Percentiles rank a stretch among this genome's conserved stretches.
phyloP scores from a whole-genome alignment of 2,797 vertebrate genomes.

The Geotrypetes seraphini region DNA sequence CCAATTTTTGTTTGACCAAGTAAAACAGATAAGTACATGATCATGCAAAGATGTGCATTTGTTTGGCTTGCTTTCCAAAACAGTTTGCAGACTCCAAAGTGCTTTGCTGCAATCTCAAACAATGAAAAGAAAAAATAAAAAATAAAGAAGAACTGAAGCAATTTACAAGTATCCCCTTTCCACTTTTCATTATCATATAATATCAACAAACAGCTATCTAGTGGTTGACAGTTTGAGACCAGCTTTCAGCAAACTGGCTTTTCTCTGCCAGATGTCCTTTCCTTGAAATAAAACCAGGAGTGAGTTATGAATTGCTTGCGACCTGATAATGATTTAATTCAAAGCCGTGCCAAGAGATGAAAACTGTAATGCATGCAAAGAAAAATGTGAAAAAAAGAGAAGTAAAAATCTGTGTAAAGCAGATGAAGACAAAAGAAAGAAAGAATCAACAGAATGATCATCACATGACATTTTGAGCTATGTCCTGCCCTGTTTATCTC shows the following conservation, averaged over 20 bases:
- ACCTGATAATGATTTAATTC: too few species aligned
- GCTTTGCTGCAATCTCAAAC: neutral
- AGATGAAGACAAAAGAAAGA: neutral
- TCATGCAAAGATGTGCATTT: too few species aligned
- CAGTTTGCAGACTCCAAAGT: too few species aligned
- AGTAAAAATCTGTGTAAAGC: neutral
- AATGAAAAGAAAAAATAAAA: slow-evolving; percentile 13
- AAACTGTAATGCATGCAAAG: neutral
- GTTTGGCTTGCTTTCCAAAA: too few species aligned
- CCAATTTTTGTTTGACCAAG: too few species aligned
- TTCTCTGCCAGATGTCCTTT: slow-evolving; percentile 27
- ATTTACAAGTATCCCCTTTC: slow-evolving; percentile 2
- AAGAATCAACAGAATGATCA: neutral
- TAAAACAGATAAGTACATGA: too few species aligned
- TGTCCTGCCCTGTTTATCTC: too few species aligned
- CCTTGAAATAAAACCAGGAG: slow-evolving; percentile 21
- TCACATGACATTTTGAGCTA: too few species aligned
- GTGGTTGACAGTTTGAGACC: neutral
- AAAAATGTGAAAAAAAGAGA: neutral
- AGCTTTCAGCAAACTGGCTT: slow-evolving; percentile 16
- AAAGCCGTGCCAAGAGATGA: neutral
- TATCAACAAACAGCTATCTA: neutral
- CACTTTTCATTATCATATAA: slow-evolving; percentile 6
- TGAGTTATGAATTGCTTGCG: too few species aligned
- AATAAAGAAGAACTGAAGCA: slow-evolving; percentile 9